Conservation (phyloP, 2,113 vertebrate species). For the Dromiciops gliroides region DNA sequence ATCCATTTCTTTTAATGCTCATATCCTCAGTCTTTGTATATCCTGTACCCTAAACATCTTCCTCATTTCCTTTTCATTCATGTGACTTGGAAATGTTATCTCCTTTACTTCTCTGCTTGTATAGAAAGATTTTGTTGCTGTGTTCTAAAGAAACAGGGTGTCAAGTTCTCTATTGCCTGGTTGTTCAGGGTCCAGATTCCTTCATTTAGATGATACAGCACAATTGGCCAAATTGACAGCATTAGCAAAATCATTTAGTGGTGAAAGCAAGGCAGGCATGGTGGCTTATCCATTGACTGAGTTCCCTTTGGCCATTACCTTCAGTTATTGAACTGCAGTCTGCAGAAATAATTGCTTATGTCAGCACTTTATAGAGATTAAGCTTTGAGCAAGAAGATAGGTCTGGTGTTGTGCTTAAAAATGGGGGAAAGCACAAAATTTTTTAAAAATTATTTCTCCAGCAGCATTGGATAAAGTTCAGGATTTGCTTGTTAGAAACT, state of each 20-base stretch:
- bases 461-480: not conserved
- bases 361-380: conserved; percentile 49
- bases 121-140: not conserved
- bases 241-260: conserved; percentile 49
- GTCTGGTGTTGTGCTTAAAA: conserved; percentile 51
- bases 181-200: conserved; percentile 14
- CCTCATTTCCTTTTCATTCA: not conserved
- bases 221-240: not conserved
- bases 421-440: no score
- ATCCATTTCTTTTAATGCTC: not conserved
- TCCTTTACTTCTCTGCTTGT: not conserved
- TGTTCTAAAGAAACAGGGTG: conserved; percentile 31
- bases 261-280: conserved; percentile 14
- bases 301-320: not conserved
- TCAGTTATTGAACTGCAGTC: conserved; percentile 24
- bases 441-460: conserved; percentile 60
- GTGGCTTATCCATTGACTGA: conserved; percentile 36
- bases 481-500: not conserved
- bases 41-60: not conserved
- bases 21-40: not conserved
- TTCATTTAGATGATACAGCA: not conserved
- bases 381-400: conserved; percentile 45
- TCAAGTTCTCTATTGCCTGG: fast-evolving
- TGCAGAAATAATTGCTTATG: conserved; percentile 7
- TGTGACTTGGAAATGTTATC: not conserved